Percentiles rank a stretch among this genome's conserved stretches.
These are phyloP conservation scores for Therioaphis trifolii DNA, from an alignment of 2,888 invertebrate species.

Conservation along the genomic window DNA sequence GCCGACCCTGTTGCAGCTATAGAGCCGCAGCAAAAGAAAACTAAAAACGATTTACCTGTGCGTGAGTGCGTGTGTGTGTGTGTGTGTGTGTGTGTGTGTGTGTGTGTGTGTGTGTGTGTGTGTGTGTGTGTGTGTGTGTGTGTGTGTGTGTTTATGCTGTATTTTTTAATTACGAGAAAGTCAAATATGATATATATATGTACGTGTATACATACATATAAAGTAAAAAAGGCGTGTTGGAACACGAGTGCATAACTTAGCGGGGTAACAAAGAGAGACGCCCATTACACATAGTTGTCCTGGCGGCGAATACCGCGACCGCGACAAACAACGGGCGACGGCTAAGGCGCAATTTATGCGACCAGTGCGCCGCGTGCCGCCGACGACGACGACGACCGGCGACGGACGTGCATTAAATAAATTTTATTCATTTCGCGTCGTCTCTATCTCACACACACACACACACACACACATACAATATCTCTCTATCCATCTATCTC, in stretches of 20 bases:
- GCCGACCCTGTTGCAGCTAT: background rate
- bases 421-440: conserved; percentile 21
- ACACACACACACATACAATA: too few species aligned
- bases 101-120: background rate
- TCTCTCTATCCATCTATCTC: too few species aligned
- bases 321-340: background rate
- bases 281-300: conserved; percentile 36
- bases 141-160: background rate
- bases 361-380: conserved; percentile 20
- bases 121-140: background rate
- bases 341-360: conserved; percentile 45
- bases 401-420: too few species aligned
- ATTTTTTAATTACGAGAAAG: conserved; percentile 32
- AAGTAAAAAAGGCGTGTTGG: conserved; percentile 37
- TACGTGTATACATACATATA: too few species aligned
- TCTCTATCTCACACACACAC: too few species aligned
- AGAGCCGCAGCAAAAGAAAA: conserved; percentile 19
- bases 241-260: conserved; percentile 44
- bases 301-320: background rate
- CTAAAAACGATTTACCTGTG: conserved; percentile 18
- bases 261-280: conserved; percentile 27
- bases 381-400: conserved; percentile 6
- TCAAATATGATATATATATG: conserved; percentile 6
- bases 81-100: background rate
- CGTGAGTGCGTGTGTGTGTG: background rate